Conservation (phyloP, 2,113 vertebrate genomes). For the Ahaetulla prasina region DNA sequence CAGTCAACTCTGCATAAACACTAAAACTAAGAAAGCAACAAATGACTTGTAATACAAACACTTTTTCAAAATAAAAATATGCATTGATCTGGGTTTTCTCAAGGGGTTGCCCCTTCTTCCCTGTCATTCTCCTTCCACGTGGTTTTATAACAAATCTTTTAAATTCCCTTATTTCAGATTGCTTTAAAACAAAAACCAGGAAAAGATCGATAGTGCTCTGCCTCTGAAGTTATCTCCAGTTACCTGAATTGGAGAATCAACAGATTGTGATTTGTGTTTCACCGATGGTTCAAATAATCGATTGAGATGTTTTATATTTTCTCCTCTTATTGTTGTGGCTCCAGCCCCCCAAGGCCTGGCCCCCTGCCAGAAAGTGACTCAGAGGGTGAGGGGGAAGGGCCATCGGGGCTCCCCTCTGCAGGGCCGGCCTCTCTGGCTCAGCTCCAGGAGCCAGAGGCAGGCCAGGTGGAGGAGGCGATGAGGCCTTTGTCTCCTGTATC, state of each 20-base stretch:
- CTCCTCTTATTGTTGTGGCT: too few species aligned
- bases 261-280: background rate
- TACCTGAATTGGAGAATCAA: background rate
- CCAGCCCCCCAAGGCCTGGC: too few species aligned
- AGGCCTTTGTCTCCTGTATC: too few species aligned
- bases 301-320: background rate
- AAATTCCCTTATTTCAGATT: background rate
- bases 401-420: too few species aligned
- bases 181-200: background rate
- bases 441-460: too few species aligned
- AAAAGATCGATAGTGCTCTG: background rate
- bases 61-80: background rate
- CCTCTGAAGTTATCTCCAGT: background rate
- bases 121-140: background rate
- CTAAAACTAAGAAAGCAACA: background rate
- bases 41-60: background rate
- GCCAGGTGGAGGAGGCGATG: too few species aligned
- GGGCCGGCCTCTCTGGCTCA: too few species aligned
- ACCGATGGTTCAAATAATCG: background rate
- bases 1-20: background rate
- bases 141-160: background rate
- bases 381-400: too few species aligned
- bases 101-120: background rate
- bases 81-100: background rate
- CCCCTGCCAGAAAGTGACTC: too few species aligned